A percentile compares a stretch with the other conserved stretches of the same genome.
These are phyloP conservation scores for Dichetophora obliterata DNA, from an alignment of 2,888 invertebrate genomes.

Conservation along the genomic window DNA sequence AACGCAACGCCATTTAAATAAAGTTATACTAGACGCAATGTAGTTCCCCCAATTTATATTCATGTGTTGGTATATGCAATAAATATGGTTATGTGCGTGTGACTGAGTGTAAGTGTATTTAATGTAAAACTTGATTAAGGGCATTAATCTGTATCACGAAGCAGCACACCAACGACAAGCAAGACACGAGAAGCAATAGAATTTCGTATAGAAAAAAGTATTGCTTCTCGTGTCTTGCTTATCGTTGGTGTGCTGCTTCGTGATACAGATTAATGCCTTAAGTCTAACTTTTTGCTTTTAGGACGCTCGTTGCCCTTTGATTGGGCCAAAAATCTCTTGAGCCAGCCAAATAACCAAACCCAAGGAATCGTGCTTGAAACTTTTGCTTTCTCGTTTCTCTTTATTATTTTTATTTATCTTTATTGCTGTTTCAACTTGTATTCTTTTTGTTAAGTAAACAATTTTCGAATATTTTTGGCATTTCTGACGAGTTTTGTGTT, in stretches of 20 bases:
- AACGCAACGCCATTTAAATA: slow-evolving; percentile 2
- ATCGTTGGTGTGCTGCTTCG: no score
- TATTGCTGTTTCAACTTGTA: neutral
- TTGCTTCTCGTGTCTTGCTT: no score
- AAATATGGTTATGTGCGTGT: neutral
- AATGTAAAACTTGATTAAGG: slow-evolving; percentile 25
- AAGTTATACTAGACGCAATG: slow-evolving; percentile 1
- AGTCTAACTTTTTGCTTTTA: slow-evolving; percentile 1
- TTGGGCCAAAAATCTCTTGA: neutral
- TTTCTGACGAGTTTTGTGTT: no score
- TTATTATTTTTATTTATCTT: neutral
- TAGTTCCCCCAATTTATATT: neutral
- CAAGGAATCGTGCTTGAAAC: neutral
- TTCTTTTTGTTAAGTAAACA: no score
- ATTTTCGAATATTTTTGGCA: no score
- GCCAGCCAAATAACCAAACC: neutral
- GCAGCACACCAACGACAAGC: no score
- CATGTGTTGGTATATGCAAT: no score
- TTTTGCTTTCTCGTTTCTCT: neutral
- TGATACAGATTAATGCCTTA: no score
- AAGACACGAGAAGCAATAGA: no score
- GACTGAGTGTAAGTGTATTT: neutral
- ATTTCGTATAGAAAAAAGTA: no score
- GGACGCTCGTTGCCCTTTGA: neutral
- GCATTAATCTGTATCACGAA: no score